These are phyloP conservation scores for Daphoenositta chrysoptera DNA, from an alignment of 2,113 vertebrate genomes.

Conservation along the genomic window DNA sequence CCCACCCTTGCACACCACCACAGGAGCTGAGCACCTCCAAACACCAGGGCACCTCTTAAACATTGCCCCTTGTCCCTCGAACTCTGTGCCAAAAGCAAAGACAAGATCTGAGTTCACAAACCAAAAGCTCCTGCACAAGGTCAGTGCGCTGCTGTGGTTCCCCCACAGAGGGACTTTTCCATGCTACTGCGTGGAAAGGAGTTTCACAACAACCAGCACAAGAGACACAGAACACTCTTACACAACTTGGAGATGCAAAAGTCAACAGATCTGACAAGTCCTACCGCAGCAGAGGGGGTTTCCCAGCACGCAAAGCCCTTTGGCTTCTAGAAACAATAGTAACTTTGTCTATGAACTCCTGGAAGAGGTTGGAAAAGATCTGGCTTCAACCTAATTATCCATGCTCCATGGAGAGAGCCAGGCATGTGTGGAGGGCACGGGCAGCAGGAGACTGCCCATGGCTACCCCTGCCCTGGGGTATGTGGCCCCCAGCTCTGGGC, in stretches of 20 bases:
- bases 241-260: conserved; percentile 8
- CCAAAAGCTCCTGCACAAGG: neutral
- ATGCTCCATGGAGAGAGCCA: neutral
- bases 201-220: neutral
- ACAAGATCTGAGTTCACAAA: neutral
- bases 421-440: neutral
- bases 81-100: neutral
- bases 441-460: neutral
- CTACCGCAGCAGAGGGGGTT: neutral
- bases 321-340: neutral
- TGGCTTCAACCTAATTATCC: neutral
- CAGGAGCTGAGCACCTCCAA: neutral
- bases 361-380: neutral
- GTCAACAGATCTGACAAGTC: neutral
- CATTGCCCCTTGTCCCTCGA: neutral
- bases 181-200: neutral
- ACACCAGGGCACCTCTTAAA: neutral
- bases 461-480: neutral
- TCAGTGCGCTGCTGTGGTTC: neutral
- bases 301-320: neutral
- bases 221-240: neutral
- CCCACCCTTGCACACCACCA: neutral
- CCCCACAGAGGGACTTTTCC: neutral
- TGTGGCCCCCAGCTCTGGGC: accelerated
- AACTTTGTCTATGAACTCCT: neutral